phyloP scores from a whole-genome alignment of 1,140 invertebrate species.

The Eumeta japonica region DNA sequence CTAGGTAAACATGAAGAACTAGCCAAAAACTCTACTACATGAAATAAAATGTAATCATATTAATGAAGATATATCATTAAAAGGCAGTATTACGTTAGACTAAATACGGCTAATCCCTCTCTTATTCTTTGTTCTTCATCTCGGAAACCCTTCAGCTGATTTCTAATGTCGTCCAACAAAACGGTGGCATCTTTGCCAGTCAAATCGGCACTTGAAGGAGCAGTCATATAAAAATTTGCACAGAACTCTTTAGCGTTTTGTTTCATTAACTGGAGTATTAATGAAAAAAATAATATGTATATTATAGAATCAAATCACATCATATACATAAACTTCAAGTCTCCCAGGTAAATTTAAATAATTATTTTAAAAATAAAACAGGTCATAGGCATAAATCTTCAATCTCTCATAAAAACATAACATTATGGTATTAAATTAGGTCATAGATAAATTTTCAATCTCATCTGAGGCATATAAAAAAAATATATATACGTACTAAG shows the following conservation, averaged over 20 bases:
- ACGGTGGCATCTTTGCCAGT: slow-evolving; percentile 65
- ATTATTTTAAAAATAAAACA: background rate
- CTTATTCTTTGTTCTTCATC: slow-evolving; percentile 66
- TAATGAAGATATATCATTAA: too few species aligned
- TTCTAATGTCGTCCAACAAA: slow-evolving; percentile 61
- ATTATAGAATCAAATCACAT: too few species aligned
- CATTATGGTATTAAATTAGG: too few species aligned
- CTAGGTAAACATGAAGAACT: too few species aligned
- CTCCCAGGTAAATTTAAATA: background rate
- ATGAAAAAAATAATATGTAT: background rate
- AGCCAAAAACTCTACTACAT: too few species aligned
- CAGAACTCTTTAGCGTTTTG: slow-evolving; percentile 62
- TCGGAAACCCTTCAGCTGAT: slow-evolving; percentile 62
- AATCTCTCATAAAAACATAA: too few species aligned
- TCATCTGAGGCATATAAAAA: too few species aligned
- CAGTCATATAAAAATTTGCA: slow-evolving; percentile 64
- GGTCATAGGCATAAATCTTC: too few species aligned
- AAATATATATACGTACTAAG: too few species aligned
- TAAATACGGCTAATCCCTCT: slow-evolving; percentile 71
- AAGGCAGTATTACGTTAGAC: slow-evolving; percentile 48
- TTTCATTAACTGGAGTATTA: slow-evolving; percentile 62
- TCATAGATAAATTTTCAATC: too few species aligned
- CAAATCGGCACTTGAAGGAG: slow-evolving; percentile 63
- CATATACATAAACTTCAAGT: too few species aligned
- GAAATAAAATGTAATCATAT: too few species aligned